Percentiles rank a stretch among this genome's conserved stretches.
Evolutionary conservation across 2,888 invertebrate species (phyloP).

Genomic region (Sminthurinus aureus): DNA sequence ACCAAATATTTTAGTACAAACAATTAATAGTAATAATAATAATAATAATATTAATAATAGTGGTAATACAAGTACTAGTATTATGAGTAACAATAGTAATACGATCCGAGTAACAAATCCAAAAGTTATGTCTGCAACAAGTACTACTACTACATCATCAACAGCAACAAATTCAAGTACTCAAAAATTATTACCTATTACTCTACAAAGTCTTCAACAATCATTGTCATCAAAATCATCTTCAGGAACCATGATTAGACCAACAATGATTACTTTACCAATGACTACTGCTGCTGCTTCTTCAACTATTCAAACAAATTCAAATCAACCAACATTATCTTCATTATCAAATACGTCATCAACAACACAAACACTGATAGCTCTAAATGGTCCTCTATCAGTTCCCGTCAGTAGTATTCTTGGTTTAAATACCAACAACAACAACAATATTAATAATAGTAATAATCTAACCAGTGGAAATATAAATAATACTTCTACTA

Average conservation of each 20-base stretch:
- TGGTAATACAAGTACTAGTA: background rate
- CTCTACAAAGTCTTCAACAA: background rate
- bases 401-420: conserved; percentile 20
- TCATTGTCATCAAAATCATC: conserved; percentile 20
- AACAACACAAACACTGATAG: background rate
- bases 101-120: background rate
- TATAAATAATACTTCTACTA: background rate
- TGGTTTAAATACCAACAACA: background rate
- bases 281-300: background rate
- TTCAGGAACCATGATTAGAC: conserved; percentile 11
- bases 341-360: background rate
- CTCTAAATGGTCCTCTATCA: conserved; percentile 15
- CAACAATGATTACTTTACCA: conserved; percentile 14
- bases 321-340: background rate
- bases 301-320: background rate
- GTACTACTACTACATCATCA: background rate
- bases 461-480: background rate
- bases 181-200: background rate
- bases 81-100: background rate
- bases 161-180: background rate
- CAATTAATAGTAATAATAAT: conserved; percentile 7
- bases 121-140: background rate
- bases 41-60: background rate
- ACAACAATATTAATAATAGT: background rate
- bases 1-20: conserved; percentile 33